These are phyloP conservation scores for Candoia aspera DNA, from an alignment of 2,113 vertebrate species.

Conservation along the genomic window DNA sequence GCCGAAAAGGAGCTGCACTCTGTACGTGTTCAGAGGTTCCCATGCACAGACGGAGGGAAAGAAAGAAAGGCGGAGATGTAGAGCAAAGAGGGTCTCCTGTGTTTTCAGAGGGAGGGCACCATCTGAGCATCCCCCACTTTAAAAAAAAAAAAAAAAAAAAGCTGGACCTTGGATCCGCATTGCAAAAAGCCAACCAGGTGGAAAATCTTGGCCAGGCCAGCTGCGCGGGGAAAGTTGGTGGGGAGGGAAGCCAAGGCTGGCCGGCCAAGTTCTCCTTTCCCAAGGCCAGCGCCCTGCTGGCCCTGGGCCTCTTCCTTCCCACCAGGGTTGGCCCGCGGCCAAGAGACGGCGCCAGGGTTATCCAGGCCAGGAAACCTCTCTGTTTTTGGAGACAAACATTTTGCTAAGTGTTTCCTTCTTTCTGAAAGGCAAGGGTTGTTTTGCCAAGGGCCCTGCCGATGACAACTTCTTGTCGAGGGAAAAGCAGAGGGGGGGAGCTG, in stretches of 20 bases:
- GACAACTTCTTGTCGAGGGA: neutral
- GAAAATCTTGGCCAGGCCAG: neutral
- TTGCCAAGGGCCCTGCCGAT: neutral
- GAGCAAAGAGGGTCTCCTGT: neutral
- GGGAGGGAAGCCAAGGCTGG: neutral
- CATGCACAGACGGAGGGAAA: too few species aligned
- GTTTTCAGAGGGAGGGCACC: neutral
- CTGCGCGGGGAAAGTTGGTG: neutral
- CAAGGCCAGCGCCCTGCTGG: slow-evolving; percentile 29
- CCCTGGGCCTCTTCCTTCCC: slow-evolving; percentile 59
- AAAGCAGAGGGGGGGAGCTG: neutral
- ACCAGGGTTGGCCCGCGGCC: slow-evolving; percentile 40
- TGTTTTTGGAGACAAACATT: neutral
- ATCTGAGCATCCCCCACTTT: neutral
- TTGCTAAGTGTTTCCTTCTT: neutral
- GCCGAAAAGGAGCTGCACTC: neutral
- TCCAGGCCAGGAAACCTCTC: slow-evolving; percentile 41
- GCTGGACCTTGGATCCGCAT: neutral
- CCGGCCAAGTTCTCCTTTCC: slow-evolving; percentile 48
- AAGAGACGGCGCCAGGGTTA: slow-evolving; percentile 51
- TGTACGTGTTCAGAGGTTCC: neutral
- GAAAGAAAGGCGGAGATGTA: neutral
- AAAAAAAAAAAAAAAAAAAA: neutral
- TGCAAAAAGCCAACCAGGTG: neutral
- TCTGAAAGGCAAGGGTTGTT: neutral